phyloP scores from a whole-genome alignment of 2,888 invertebrate species.

The Gasteruption jaculator region DNA sequence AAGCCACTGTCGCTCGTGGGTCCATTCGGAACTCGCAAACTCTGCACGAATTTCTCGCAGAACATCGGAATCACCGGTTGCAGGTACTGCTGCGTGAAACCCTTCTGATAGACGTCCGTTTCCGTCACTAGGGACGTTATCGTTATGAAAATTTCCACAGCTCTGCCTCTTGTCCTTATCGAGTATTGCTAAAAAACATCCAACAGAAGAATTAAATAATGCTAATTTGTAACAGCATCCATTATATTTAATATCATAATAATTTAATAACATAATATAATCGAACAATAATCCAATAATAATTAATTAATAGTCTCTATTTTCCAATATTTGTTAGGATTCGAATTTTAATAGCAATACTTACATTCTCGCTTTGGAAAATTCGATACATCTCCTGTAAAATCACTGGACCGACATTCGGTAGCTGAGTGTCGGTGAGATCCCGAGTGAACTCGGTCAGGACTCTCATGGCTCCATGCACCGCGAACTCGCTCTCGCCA shows the following conservation, averaged over 20 bases:
- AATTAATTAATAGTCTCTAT: too few species aligned
- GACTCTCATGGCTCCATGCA: constrained; percentile 70
- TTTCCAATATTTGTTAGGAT: too few species aligned
- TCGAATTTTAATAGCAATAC: too few species aligned
- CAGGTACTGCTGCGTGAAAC: constrained; percentile 58
- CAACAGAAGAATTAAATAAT: neutral
- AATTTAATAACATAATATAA: neutral
- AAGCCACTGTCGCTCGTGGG: constrained; percentile 58
- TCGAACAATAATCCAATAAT: constrained; percentile 9
- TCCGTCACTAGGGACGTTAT: constrained; percentile 57
- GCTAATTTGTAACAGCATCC: constrained; percentile 1
- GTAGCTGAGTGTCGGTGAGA: constrained; percentile 61
- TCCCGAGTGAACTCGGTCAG: constrained; percentile 66
- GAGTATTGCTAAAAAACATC: constrained; percentile 51
- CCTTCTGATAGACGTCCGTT: constrained; percentile 56
- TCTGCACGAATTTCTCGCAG: constrained; percentile 60
- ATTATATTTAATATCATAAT: neutral
- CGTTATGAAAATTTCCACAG: constrained; percentile 65
- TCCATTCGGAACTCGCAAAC: constrained; percentile 56
- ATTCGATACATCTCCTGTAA: constrained; percentile 68
- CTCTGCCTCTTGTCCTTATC: constrained; percentile 60
- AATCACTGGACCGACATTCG: constrained; percentile 64
- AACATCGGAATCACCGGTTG: constrained; percentile 66
- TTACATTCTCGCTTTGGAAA: constrained; percentile 59
- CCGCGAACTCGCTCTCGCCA: constrained; percentile 57